phyloP scores from a whole-genome alignment of 1,140 invertebrate genomes.

The Thereuonema tuberculata region DNA sequence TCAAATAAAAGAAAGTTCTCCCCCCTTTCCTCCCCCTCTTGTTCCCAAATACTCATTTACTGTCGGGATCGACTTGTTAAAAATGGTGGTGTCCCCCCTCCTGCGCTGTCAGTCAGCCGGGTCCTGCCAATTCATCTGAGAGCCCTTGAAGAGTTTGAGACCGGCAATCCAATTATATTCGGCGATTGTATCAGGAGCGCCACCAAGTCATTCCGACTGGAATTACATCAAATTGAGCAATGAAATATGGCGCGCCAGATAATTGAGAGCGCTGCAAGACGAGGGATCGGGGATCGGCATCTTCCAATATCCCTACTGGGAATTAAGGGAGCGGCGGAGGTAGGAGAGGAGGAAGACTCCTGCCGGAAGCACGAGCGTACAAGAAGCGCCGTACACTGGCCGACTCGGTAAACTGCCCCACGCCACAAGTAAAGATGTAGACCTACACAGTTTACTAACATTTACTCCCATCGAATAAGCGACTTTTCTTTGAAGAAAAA shows the following conservation, averaged over 20 bases:
- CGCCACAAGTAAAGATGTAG: too few relatives aligned
- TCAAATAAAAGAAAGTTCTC: too few relatives aligned
- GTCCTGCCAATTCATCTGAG: constrained; percentile 12
- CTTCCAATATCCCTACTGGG: background rate
- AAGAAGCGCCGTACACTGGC: too few relatives aligned
- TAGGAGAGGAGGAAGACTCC: too few relatives aligned
- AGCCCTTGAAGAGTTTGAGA: constrained; percentile 12
- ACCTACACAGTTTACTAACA: too few relatives aligned
- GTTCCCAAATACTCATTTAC: background rate
- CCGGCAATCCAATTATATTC: constrained; percentile 15
- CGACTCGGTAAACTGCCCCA: too few relatives aligned
- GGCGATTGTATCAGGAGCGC: constrained; percentile 10
- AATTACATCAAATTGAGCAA: constrained; percentile 14
- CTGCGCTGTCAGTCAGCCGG: constrained; percentile 8
- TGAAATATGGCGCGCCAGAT: constrained; percentile 11
- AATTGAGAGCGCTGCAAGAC: background rate
- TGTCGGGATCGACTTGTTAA: too few relatives aligned
- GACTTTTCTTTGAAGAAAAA: too few relatives aligned
- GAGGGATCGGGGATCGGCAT: background rate
- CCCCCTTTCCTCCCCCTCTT: background rate
- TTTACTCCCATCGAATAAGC: too few relatives aligned
- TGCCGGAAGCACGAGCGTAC: too few relatives aligned
- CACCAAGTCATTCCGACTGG: background rate
- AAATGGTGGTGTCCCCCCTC: background rate
- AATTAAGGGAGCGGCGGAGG: background rate